phyloP scores from a whole-genome alignment of 64 coral and sea anemone species.

The Catalaphyllia jardinei region DNA sequence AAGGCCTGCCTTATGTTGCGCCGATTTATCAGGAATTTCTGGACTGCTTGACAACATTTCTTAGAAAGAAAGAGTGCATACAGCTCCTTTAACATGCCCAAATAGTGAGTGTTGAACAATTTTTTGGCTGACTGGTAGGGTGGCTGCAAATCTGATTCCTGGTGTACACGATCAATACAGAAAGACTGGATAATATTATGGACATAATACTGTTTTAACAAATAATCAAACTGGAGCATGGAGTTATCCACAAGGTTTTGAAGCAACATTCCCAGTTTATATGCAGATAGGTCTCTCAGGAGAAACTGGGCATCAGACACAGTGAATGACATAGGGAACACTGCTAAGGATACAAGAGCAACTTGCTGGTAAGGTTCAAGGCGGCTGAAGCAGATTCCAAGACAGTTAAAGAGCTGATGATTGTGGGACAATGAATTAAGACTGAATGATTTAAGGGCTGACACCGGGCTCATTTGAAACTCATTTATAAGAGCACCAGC shows the following conservation, averaged over 20 bases:
- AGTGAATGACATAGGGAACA: constrained; percentile 79
- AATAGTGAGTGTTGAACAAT: constrained; percentile 75
- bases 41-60: constrained; percentile 33
- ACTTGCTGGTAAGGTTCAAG: constrained; percentile 67
- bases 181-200: constrained; percentile 89
- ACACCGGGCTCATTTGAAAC: constrained; percentile 80
- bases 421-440: constrained; percentile 72
- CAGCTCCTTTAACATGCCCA: constrained; percentile 64
- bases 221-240: constrained; percentile 75
- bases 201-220: constrained; percentile 65
- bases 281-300: constrained; percentile 71
- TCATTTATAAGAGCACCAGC: constrained; percentile 72
- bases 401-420: constrained; percentile 87
- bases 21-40: constrained; percentile 70
- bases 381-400: constrained; percentile 74
- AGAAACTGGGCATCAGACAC: constrained; percentile 61
- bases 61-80: constrained; percentile 44
- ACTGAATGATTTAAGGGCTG: constrained; percentile 75
- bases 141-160: constrained; percentile 41
- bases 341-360: constrained; percentile 66
- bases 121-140: constrained; percentile 66
- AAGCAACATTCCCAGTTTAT: constrained; percentile 68
- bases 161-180: constrained; percentile 50
- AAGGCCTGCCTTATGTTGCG: constrained; percentile 82
- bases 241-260: constrained; percentile 80